Base-by-base conservation (phyloP, 1,140 invertebrate genomes). In the Temnothorax longispinosus region DNA sequence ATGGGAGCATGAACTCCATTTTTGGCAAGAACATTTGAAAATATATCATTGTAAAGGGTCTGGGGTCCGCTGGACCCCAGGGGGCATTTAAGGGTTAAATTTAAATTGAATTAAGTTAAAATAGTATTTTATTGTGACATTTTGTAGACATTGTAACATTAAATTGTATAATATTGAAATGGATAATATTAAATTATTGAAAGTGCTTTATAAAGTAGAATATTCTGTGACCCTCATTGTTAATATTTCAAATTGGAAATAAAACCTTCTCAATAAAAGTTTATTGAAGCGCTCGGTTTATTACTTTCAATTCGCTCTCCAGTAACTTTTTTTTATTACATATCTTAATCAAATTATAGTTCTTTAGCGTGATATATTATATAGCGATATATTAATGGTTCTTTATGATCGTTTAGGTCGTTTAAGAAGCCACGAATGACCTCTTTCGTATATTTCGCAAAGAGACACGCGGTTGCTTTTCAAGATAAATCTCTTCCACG, bases 401-500 rank as follows among this genome's bases (percentile, higher is more conserved):
- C 10, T 71, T 35, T 5, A 21, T 21, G 18, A 56, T 54, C 60
- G 11, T 27, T 44, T 15, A 52, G 13, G n/a, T 41, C 10, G 52
- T 75, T 77, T n/a, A 0, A 11, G 13, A 44, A 71, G 7, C 54
- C 27, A 54, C 69, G 18, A 60, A 74, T 58, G 27, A 72, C 13
- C 27, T 35, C 41, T 27, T 84, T 64, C 21, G 21, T 47, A 67
- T 62, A 89, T 58, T 54, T 50, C 27, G 6, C 18, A 13, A 15
- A 60, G 18, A 44, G 62, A 56, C 11, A 32, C 4, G 56, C 27
- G 52, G 35, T 65, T 35, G 64, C 38, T 58, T 76, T n/a, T 41
- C 44, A 47, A 56, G 52, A 71, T 47, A 77, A 78, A 90, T 44
- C 69, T 52, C 52, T 52, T 47, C 1, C 60, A 44, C 58, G 54